phyloP scores from a whole-genome alignment of 2,113 vertebrate genomes.

The Myrmecobius fasciatus region DNA sequence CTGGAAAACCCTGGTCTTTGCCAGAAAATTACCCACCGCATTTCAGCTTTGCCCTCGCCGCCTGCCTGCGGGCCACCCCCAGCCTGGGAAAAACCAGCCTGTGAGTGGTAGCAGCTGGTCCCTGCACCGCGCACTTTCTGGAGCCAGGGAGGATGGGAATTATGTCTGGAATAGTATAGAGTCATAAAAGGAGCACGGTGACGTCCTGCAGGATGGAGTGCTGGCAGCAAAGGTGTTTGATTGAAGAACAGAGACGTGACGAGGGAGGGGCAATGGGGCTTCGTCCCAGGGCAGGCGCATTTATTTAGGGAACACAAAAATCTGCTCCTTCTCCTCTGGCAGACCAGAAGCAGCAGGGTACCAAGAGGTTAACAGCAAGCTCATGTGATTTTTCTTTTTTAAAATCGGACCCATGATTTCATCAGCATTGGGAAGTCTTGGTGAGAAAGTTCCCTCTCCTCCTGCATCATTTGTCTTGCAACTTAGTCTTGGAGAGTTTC shows the following conservation, averaged over 20 bases:
- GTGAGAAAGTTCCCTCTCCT: background rate
- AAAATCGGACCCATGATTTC: background rate
- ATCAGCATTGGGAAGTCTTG: background rate
- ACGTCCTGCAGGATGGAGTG: background rate
- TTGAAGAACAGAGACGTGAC: background rate
- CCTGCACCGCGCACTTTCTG: conserved; percentile 13
- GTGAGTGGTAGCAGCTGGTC: conserved; percentile 29
- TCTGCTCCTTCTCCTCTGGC: background rate
- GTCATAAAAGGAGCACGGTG: background rate
- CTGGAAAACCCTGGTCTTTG: conserved; percentile 19
- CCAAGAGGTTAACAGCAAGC: background rate
- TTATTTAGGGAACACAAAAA: background rate
- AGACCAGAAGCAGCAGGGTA: background rate
- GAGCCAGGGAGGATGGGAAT: background rate
- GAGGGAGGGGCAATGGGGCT: background rate
- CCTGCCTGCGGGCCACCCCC: background rate
- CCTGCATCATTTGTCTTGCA: background rate
- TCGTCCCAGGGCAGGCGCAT: background rate
- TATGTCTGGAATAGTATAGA: background rate
- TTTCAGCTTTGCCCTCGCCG: background rate
- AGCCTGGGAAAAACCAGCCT: background rate
- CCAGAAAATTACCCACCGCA: background rate
- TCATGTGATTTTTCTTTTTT: background rate
- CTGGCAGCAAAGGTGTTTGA: background rate
- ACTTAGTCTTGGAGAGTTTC: background rate